phyloP scores from a whole-genome alignment of 2,113 vertebrate species.

The Grus americana region DNA sequence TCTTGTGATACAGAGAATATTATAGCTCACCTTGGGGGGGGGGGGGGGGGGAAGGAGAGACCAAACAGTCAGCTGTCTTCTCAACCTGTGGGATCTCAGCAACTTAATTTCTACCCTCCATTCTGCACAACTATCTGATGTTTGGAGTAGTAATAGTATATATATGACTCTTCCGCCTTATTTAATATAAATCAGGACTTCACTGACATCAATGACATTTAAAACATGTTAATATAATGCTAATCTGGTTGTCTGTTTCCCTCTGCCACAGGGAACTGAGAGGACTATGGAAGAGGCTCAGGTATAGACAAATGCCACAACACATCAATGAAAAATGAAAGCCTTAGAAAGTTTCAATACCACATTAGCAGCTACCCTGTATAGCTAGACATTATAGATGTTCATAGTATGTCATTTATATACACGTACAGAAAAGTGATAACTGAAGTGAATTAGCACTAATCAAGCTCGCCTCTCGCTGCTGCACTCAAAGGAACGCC shows the following conservation, averaged over 20 bases:
- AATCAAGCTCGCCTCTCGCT: neutral
- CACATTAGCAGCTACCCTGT: neutral
- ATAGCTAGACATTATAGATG: fast-evolving
- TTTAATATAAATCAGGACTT: neutral
- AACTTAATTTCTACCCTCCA: neutral
- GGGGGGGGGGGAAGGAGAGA: neutral
- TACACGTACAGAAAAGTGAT: neutral
- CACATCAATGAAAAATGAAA: neutral
- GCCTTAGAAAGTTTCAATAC: neutral
- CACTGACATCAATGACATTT: neutral
- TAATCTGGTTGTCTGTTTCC: neutral
- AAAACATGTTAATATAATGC: neutral
- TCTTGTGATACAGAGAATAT: neutral
- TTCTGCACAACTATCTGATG: neutral
- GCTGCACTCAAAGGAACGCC: neutral
- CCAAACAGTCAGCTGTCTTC: neutral
- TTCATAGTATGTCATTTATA: neutral
- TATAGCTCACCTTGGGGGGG: neutral
- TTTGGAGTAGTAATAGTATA: neutral
- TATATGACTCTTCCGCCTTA: neutral
- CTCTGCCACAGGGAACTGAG: neutral
- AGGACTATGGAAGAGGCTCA: neutral
- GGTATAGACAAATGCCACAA: neutral
- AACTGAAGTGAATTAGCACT: neutral
- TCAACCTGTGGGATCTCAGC: neutral